Conservation (phyloP, 2,888 invertebrate genomes). For the Penaeus monodon region DNA sequence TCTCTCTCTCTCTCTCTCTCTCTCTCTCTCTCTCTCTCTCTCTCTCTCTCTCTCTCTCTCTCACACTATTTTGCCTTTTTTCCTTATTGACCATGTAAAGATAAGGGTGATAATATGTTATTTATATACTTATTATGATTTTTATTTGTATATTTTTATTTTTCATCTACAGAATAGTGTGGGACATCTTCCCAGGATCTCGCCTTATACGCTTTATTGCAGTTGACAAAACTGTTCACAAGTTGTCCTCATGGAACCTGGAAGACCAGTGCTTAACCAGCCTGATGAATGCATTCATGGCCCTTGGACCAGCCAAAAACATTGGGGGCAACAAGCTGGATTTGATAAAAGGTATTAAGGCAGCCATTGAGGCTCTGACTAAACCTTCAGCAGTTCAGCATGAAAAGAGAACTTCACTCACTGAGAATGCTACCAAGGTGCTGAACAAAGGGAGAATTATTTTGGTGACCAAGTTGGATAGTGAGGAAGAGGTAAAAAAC, state of each 20-base stretch:
- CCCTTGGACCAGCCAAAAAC: conserved; percentile 56
- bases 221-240: conserved; percentile 75
- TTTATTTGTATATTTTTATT: background rate
- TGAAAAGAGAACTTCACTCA: conserved; percentile 73
- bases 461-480: conserved; percentile 89
- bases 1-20: too few relatives aligned
- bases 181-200: conserved; percentile 94
- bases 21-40: too few relatives aligned
- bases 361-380: conserved; percentile 85
- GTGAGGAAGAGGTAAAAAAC: conserved; percentile 87
- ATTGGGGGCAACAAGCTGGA: conserved; percentile 47
- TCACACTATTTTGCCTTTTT: too few relatives aligned
- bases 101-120: too few relatives aligned
- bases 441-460: conserved; percentile 84
- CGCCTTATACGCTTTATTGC: conserved; percentile 87
- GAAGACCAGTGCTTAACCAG: conserved; percentile 86
- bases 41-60: too few relatives aligned
- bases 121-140: too few relatives aligned
- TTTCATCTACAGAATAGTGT: conserved; percentile 77
- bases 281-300: conserved; percentile 59
- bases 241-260: conserved; percentile 86
- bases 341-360: conserved; percentile 52
- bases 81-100: too few relatives aligned
- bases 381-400: conserved; percentile 85
- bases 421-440: conserved; percentile 72